Base-by-base conservation (phyloP, 1,140 invertebrate genomes). In the Pissodes strobi region DNA sequence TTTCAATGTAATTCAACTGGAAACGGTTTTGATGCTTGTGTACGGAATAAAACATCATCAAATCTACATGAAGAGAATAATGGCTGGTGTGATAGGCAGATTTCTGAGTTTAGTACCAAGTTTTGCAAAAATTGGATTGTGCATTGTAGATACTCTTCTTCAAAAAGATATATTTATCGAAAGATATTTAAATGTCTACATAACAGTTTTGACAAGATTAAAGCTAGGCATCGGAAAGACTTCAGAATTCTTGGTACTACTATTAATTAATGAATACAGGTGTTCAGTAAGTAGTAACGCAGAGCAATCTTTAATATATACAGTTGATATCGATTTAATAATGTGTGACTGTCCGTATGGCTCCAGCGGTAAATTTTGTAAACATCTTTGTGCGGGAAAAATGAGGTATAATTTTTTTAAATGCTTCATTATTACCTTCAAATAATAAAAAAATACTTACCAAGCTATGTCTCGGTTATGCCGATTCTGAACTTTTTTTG, bases 131-230 rank as follows among this genome's bases (percentile, higher is more conserved):
- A 43, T 17, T 17, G 39, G 39, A 43, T 43, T n/a, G n/a, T n/a
- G n/a, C n/a, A n/a, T n/a, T n/a, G n/a, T n/a, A n/a, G n/a, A n/a
- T n/a, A n/a, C n/a, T 43, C 15, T 17, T 43, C 39, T 43, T 5
- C 39, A 17, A 43, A 43, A 43, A 43, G 9, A 43, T 43, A 43
- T 17, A 17, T 43, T 43, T 43, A 43, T 43, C 39, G 15, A 43
- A 43, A 43, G 13, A 43, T 17, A 43, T 17, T 43, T 43, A 43
- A 43, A 43, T 43, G 39, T 43, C 39, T 6, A 43, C 39, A 43
- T 43, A 43, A 43, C 39, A 43, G 39, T 17, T 43, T 43, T 43
- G 39, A 17, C 39, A 43, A 43, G 39, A 13, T 43, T 43, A 43
- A 43, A 43, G 39, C 5, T 43, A 43, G 9, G 39, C 5, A 17